Conservation (phyloP, 2,113 vertebrate species). For the Gasterosteus nipponicus region DNA sequence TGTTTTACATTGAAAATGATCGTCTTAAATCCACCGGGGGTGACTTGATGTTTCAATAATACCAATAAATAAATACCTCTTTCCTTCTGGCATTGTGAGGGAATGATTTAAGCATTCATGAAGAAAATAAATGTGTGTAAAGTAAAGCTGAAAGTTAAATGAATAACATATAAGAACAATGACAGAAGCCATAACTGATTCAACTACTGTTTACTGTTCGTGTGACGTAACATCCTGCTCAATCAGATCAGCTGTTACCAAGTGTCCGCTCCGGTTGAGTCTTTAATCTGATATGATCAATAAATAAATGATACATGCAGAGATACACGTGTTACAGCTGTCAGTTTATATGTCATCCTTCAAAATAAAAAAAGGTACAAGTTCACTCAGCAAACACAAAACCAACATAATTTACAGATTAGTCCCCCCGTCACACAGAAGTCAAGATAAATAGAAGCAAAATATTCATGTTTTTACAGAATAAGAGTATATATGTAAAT, state of each 20-base stretch:
- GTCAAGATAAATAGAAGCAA: conserved; percentile 59
- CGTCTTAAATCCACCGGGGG: not conserved
- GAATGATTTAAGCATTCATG: not conserved
- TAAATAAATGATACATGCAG: conserved; percentile 63
- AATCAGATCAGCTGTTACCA: not conserved
- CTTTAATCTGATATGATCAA: conserved; percentile 57
- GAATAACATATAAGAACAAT: conserved; percentile 3
- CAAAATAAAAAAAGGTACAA: conserved; percentile 42
- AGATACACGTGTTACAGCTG: conserved; percentile 28
- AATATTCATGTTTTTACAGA: conserved; percentile 73
- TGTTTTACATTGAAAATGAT: not conserved
- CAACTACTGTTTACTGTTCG: conserved; percentile 44
- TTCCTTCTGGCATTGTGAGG: no score
- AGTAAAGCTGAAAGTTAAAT: not conserved
- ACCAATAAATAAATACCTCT: not conserved
- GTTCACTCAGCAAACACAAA: conserved; percentile 72
- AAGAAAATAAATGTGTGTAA: not conserved
- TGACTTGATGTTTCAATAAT: not conserved
- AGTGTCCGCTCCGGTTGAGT: not conserved
- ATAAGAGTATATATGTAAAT: conserved; percentile 64
- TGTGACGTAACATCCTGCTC: conserved; percentile 23
- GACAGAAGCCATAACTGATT: not conserved
- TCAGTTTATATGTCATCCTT: conserved; percentile 31
- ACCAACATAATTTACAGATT: conserved; percentile 50
- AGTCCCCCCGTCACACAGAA: conserved; percentile 29